These are phyloP conservation scores for Reinhardtius hippoglossoides DNA, from an alignment of 2,113 vertebrate species.

Conservation along the genomic window DNA sequence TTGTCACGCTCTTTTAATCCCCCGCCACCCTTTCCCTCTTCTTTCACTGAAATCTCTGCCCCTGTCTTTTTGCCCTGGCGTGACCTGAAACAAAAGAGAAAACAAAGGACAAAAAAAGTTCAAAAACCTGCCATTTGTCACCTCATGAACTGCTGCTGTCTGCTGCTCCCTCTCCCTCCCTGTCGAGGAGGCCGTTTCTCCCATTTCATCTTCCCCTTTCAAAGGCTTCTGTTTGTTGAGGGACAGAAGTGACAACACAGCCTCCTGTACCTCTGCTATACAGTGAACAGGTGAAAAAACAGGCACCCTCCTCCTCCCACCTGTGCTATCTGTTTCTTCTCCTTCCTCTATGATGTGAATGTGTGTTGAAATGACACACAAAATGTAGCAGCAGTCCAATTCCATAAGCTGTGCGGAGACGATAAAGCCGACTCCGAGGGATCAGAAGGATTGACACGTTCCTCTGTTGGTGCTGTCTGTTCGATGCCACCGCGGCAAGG, in stretches of 20 bases:
- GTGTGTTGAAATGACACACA: conserved; percentile 53
- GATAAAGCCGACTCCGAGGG: conserved; percentile 59
- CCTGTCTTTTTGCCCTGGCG: conserved; percentile 37
- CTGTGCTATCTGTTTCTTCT: conserved; percentile 49
- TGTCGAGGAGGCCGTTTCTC: conserved; percentile 43
- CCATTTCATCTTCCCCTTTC: conserved; percentile 71
- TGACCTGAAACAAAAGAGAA: conserved; percentile 54
- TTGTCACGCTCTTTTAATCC: conserved; percentile 34
- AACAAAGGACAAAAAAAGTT: conserved; percentile 38
- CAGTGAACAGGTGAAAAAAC: conserved; percentile 29
- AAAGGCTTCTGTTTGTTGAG: conserved; percentile 58
- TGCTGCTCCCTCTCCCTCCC: conserved; percentile 25
- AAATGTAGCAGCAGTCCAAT: conserved; percentile 60
- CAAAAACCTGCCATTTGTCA: conserved; percentile 29
- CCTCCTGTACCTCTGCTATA: conserved; percentile 63
- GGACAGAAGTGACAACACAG: conserved; percentile 58
- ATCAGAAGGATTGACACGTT: conserved; percentile 69
- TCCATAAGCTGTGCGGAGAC: conserved; percentile 60
- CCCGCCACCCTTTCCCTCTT: conserved; percentile 4
- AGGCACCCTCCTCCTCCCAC: conserved; percentile 54
- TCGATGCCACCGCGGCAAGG: conserved; percentile 35
- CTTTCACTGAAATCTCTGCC: conserved; percentile 8
- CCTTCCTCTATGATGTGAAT: conserved; percentile 40
- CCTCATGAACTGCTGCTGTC: conserved; percentile 44
- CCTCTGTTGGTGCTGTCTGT: conserved; percentile 63